phyloP scores from a whole-genome alignment of 37 sponge, comb jelly and placozoan genomes.

The Hexactinellida sp. region DNA sequence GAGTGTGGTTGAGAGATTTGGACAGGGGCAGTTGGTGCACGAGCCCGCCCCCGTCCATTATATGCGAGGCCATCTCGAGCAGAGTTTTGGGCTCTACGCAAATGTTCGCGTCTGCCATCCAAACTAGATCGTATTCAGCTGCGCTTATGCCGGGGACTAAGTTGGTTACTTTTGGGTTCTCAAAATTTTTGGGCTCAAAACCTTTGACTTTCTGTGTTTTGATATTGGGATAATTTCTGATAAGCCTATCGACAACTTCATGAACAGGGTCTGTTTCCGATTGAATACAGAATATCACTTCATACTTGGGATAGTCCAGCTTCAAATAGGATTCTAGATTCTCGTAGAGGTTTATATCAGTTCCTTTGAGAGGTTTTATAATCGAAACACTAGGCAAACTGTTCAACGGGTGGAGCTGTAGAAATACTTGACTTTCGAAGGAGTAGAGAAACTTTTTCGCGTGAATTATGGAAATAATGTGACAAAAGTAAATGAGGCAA shows the following conservation, averaged over 20 bases:
- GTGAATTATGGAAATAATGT: not conserved
- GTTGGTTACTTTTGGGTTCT: not conserved
- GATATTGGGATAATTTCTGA: not conserved
- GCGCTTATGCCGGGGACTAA: not conserved
- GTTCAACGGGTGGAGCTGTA: not conserved
- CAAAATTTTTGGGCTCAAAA: not conserved
- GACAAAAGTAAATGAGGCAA: not conserved
- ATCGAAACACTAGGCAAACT: not conserved
- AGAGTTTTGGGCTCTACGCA: not conserved
- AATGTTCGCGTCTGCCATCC: slow-evolving; percentile 12
- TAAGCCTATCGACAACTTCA: not conserved
- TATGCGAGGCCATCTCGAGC: not conserved
- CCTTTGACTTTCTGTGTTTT: not conserved
- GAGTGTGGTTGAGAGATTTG: not conserved
- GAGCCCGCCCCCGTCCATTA: not conserved
- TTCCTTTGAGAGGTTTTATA: slow-evolving; percentile 2
- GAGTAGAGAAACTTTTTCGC: not conserved
- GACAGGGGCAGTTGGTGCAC: not conserved
- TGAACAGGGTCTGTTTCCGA: not conserved
- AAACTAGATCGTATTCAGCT: not conserved
- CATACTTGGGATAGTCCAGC: not conserved
- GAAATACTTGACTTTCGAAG: not conserved
- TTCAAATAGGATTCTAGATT: slow-evolving; percentile 1
- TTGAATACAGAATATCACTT: not conserved
- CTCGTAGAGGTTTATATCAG: not conserved